A percentile compares a stretch with the other conserved stretches of the same genome.
Conservation (phyloP, 2,113 vertebrate genomes). For the Notothenia coriiceps region DNA sequence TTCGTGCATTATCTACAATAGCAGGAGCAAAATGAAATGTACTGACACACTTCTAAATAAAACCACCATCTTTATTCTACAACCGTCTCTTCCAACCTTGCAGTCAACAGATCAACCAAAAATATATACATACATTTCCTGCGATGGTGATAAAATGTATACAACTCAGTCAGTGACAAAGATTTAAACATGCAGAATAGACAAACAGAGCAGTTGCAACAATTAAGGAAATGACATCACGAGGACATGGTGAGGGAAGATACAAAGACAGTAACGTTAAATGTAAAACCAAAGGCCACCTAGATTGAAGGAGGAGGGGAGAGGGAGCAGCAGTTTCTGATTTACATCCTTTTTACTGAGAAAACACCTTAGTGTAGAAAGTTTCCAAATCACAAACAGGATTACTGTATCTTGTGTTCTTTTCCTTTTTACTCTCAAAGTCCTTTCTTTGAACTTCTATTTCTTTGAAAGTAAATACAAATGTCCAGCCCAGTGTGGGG, state of each 20-base stretch:
- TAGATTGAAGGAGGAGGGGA: constrained; percentile 70
- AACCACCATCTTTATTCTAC: constrained; percentile 80
- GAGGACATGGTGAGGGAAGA: constrained; percentile 11
- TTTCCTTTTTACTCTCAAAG: constrained; percentile 18
- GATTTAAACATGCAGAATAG: constrained; percentile 34
- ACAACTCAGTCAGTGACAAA: constrained; percentile 41
- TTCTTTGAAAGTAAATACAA: not conserved
- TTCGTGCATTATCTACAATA: not conserved
- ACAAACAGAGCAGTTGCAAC: constrained; percentile 31
- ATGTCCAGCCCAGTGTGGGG: constrained; percentile 43
- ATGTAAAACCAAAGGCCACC: constrained; percentile 28
- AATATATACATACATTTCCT: constrained; percentile 80
- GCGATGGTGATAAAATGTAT: constrained; percentile 42
- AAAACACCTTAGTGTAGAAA: not conserved
- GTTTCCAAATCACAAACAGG: constrained; percentile 2
- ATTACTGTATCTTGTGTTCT: not conserved
- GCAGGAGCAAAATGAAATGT: constrained; percentile 48
- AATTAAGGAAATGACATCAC: constrained; percentile 38
- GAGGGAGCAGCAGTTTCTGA: constrained; percentile 70
- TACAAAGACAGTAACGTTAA: constrained; percentile 32
- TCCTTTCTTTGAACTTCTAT: constrained; percentile 24
- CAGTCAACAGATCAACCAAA: constrained; percentile 65
- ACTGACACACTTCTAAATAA: constrained; percentile 76
- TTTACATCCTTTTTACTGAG: constrained; percentile 26
- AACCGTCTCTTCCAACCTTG: constrained; percentile 50